Base-by-base conservation (phyloP, 2,888 invertebrate genomes). In the Pediacus dermestoides region DNA sequence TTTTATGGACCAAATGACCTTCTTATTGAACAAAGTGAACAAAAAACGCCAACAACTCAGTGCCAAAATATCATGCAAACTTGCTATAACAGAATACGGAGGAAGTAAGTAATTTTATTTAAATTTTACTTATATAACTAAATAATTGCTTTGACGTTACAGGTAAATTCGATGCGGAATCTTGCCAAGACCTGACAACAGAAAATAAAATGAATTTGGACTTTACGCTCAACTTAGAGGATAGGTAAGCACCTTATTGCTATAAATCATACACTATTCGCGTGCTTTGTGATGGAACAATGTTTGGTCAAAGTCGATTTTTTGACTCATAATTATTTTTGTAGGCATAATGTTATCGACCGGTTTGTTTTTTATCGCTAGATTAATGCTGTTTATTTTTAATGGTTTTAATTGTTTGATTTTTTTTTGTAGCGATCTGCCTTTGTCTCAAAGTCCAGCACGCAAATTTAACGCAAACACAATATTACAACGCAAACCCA, bases 21-120 rank as follows among this genome's bases (percentile, higher is more conserved):
- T 75, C 16, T 37, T 78, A 16, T 63, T 75, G 10, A 71, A 72
- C 27, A 70, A 74, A 48, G 64, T 77, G 9, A 70, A 74, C 32
- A 69, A 68, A 34, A 68, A 66, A 30, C 61, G 69, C 40, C 67
- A 69, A 52, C 67, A 73, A 49, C 51, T 67, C 41, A 66, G 60
- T 55, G 75, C 77, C 11, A 74, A 76, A 66, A 74, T 81, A 44
- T 72, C 73, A 6, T 84, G 82, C 57, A 78, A 81, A 60, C 64
- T 84, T 28, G 80, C 78, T 7, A 75, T 84, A 48, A 80, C 80
- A 2, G 80, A 82, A 63, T 80, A 78, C 52, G 72, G 73, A 42
- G 69, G 74, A 55, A 70, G 74, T 75, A 61, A 64, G 71, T 68
- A 39, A 34, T 23, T 25, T 27, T 14, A 23, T 31, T 13, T 21